Base-by-base conservation (phyloP, 2,888 invertebrate species). In the Neoascia interrupta region DNA sequence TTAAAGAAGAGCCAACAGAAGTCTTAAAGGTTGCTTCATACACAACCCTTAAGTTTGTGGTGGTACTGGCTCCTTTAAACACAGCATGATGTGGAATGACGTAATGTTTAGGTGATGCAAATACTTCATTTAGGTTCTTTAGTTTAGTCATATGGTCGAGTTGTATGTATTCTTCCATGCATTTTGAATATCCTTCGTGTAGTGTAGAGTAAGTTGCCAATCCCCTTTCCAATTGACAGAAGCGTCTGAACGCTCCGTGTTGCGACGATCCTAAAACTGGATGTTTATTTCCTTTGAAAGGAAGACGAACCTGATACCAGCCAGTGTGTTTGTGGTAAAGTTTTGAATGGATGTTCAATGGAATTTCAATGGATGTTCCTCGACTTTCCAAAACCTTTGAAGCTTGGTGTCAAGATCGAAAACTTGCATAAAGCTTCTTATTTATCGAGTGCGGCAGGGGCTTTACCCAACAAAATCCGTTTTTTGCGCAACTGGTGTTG, bases 361-460 rank as follows among this genome's bases (percentile, higher is more conserved):
- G 1, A n/a, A n/a, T 21, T 49, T 18, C 6, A 49, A 49, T 6
- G 47, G 16, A 16, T 28, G 11, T 10, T 47, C 47, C 11, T 15
- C 47, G 15, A 49, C 28, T 15, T 49, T 28, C 31, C 47, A 31
- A 10, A 49, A 49, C 16, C 21, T 49, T 31, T 15, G 18, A 23
- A 45, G 21, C 5, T 43, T 10, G 13, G 13, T 5, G n/a, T n/a
- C n/a, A n/a, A n/a, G n/a, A n/a, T n/a, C n/a, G n/a, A n/a, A n/a
- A n/a, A n/a, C n/a, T n/a, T 45, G 23, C 8, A 45, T 6, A 13
- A 6, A 11, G 13, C 23, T 45, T 45, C 43, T 1, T 2, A 43
- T n/a, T 43, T 2, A 13, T 11, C 11, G 21, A 2, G 43, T 13
- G 6, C 16, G 16, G 19, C 11, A 1, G 0, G 15, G 13, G 5